Evolutionary conservation across 2,888 invertebrate genomes (phyloP).

Genomic region (Meganola albula): DNA sequence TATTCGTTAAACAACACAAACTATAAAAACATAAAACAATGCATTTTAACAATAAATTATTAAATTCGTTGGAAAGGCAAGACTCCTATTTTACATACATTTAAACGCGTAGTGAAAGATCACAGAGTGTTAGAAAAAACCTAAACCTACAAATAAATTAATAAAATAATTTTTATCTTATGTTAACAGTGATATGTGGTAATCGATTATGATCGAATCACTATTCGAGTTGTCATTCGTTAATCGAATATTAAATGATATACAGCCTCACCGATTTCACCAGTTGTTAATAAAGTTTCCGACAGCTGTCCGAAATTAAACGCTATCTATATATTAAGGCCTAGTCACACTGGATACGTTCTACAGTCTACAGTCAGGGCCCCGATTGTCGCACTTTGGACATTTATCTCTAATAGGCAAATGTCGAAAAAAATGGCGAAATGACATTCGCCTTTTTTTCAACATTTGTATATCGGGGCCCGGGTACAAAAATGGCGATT

Average conservation of each 20-base stretch:
- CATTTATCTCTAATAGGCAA: too few species aligned
- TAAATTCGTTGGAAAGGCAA: slow-evolving; percentile 71
- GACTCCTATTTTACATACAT: slow-evolving; percentile 34
- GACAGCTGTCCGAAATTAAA: too few species aligned
- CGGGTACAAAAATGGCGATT: too few species aligned
- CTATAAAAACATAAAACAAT: slow-evolving; percentile 31
- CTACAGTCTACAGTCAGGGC: too few species aligned
- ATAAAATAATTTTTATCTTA: slow-evolving; percentile 38
- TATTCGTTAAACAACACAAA: slow-evolving; percentile 3
- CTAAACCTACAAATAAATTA: slow-evolving; percentile 44
- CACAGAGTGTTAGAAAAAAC: slow-evolving; percentile 43
- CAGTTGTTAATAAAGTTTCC: too few species aligned
- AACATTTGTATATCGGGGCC: too few species aligned
- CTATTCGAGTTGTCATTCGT: slow-evolving; percentile 22
- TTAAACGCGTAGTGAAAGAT: slow-evolving; percentile 37
- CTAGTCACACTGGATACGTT: too few species aligned
- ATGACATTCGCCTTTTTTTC: too few species aligned
- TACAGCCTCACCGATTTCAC: too few species aligned
- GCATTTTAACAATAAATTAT: slow-evolving; percentile 29
- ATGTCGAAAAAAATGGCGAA: too few species aligned
- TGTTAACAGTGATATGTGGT: slow-evolving; percentile 51
- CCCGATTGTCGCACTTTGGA: too few species aligned
- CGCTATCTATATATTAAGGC: too few species aligned
- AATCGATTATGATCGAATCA: slow-evolving; percentile 18
- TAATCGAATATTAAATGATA: slow-evolving; percentile 22